These are phyloP conservation scores for Tachina lurida DNA, from an alignment of 2,888 invertebrate genomes.

Conservation along the genomic window DNA sequence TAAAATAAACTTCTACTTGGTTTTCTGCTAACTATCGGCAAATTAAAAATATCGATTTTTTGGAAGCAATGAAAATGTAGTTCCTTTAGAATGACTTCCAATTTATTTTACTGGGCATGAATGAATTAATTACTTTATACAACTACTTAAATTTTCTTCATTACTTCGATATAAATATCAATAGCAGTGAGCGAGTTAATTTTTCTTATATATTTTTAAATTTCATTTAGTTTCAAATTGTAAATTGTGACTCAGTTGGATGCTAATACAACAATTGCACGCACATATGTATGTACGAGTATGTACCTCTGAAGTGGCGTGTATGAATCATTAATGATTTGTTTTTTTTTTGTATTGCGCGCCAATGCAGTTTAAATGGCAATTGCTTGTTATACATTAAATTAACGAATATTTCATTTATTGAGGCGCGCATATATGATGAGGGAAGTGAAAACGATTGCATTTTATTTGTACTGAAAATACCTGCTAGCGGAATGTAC, in stretches of 20 bases:
- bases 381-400: conserved; percentile 54
- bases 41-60: no score
- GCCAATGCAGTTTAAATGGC: conserved; percentile 30
- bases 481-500: background rate
- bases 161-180: background rate
- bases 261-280: conserved; percentile 9
- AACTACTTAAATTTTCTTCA: background rate
- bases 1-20: no score
- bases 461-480: background rate
- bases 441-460: conserved; percentile 19
- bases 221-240: conserved; percentile 48
- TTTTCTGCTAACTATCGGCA: no score
- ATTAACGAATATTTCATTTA: conserved; percentile 55
- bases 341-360: background rate
- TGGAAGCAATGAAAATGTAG: no score
- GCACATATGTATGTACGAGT: no score
- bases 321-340: conserved; percentile 39
- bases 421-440: conserved; percentile 21
- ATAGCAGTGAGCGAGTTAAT: conserved; percentile 44
- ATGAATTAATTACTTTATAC: background rate
- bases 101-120: no score
- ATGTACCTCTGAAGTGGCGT: background rate
- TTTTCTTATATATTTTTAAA: conserved; percentile 42
- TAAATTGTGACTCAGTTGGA: conserved; percentile 52
- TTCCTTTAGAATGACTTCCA: no score